These are phyloP conservation scores for Ophraella communa DNA, from an alignment of 2,888 invertebrate species.

Conservation along the genomic window DNA sequence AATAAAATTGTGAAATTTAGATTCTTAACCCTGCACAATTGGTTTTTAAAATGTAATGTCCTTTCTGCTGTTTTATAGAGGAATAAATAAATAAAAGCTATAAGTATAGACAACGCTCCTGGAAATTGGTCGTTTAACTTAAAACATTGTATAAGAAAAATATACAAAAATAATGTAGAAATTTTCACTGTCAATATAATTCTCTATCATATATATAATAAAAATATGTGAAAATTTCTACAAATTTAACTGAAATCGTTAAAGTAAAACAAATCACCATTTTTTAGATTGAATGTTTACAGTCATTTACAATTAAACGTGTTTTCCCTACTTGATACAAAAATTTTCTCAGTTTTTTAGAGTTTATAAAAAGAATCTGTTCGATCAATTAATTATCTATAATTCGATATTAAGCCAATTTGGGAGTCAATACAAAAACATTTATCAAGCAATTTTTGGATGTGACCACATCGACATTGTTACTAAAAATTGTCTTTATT, in stretches of 20 bases:
- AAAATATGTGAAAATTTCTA: slow-evolving; percentile 47
- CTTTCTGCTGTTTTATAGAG: slow-evolving; percentile 5
- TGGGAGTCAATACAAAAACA: neutral
- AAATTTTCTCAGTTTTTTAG: slow-evolving; percentile 36
- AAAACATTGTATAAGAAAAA: slow-evolving; percentile 49
- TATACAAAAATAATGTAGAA: slow-evolving; percentile 50
- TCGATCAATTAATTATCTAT: slow-evolving; percentile 13
- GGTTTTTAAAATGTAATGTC: neutral
- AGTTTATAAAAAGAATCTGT: slow-evolving; percentile 37
- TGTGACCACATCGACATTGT: neutral
- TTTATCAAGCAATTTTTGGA: neutral
- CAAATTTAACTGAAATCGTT: slow-evolving; percentile 33
- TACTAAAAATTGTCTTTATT: slow-evolving; percentile 6
- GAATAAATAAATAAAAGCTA: neutral
- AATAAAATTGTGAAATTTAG: too few species aligned
- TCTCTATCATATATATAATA: slow-evolving; percentile 49
- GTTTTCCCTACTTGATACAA: slow-evolving; percentile 41
- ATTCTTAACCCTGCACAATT: neutral
- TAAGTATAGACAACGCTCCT: neutral
- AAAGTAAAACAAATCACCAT: slow-evolving; percentile 38
- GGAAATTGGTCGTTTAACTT: slow-evolving; percentile 5
- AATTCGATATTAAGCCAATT: slow-evolving; percentile 6
- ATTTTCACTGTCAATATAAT: slow-evolving; percentile 47
- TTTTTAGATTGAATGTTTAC: slow-evolving; percentile 31
- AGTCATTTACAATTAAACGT: slow-evolving; percentile 41